Percentiles rank a stretch among this genome's conserved stretches.
Evolutionary conservation across 2,113 vertebrate genomes (phyloP).

Genomic region (Pitta sordida): DNA sequence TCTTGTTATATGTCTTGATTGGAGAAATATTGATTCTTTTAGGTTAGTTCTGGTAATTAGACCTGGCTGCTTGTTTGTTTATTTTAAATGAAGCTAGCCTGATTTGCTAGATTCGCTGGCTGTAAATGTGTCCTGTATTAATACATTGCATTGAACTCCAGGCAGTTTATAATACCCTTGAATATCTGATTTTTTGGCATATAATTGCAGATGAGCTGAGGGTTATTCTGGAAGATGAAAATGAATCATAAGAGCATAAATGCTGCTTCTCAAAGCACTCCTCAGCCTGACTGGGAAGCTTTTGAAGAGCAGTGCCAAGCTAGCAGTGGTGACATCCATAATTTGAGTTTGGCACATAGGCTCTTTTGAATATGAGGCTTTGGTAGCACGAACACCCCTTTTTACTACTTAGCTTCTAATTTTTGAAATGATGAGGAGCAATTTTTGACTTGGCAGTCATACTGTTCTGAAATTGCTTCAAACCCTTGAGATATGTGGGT

Average conservation of each 20-base stretch:
- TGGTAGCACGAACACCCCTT: neutral
- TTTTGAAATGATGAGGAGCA: neutral
- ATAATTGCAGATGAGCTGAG: neutral
- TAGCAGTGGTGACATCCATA: neutral
- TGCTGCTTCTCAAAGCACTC: neutral
- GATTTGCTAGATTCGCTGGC: neutral
- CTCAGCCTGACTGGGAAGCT: neutral
- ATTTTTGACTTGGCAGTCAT: neutral
- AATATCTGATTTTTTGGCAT: neutral
- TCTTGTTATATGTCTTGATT: neutral
- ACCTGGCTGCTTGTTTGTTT: neutral
- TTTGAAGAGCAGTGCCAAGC: neutral
- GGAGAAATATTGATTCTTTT: slow-evolving; percentile 11
- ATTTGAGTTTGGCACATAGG: neutral
- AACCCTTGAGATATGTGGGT: neutral
- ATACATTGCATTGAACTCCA: neutral
- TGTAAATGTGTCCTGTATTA: neutral
- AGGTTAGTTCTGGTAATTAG: slow-evolving; percentile 2
- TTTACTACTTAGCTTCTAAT: neutral
- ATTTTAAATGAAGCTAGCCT: neutral
- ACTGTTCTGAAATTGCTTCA: neutral
- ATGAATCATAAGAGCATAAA: neutral
- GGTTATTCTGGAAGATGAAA: slow-evolving; percentile 23
- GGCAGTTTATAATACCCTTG: neutral
- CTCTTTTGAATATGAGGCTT: neutral